phyloP scores from a whole-genome alignment of 2,797 vertebrate species.

The Enteromius fasciolatus region DNA sequence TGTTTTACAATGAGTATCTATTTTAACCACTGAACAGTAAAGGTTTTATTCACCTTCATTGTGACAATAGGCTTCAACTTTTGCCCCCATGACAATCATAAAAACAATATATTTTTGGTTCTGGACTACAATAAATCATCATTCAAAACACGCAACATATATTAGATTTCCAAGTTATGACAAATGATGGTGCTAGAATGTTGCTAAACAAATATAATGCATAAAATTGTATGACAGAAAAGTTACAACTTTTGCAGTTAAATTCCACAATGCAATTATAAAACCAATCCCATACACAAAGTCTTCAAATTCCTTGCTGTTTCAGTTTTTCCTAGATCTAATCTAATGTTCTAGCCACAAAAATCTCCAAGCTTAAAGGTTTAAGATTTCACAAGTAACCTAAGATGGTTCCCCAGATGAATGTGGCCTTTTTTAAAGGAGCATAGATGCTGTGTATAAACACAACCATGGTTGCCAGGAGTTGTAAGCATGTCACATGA shows the following conservation, averaged over 20 bases:
- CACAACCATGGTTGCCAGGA: slow-evolving; percentile 71
- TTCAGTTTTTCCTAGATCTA: neutral
- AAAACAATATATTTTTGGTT: neutral
- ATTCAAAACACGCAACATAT: neutral
- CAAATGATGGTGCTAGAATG: neutral
- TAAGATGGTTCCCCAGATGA: neutral
- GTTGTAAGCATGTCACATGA: slow-evolving; percentile 71
- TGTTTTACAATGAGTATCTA: neutral
- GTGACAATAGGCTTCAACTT: neutral
- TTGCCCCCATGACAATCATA: neutral
- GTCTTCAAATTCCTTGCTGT: neutral
- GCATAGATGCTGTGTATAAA: slow-evolving; percentile 61
- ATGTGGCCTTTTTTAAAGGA: neutral
- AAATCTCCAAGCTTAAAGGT: neutral
- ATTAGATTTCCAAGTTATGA: neutral
- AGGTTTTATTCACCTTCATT: neutral
- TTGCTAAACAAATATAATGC: neutral
- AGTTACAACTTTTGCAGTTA: neutral
- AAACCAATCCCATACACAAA: too few relatives aligned
- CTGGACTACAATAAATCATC: neutral
- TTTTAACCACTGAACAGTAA: neutral
- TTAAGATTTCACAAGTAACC: neutral
- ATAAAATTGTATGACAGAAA: neutral
- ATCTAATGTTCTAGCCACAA: neutral
- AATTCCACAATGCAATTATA: neutral